Conservation (phyloP, 2,888 invertebrate species). For the Ormyrus nitidulus region DNA sequence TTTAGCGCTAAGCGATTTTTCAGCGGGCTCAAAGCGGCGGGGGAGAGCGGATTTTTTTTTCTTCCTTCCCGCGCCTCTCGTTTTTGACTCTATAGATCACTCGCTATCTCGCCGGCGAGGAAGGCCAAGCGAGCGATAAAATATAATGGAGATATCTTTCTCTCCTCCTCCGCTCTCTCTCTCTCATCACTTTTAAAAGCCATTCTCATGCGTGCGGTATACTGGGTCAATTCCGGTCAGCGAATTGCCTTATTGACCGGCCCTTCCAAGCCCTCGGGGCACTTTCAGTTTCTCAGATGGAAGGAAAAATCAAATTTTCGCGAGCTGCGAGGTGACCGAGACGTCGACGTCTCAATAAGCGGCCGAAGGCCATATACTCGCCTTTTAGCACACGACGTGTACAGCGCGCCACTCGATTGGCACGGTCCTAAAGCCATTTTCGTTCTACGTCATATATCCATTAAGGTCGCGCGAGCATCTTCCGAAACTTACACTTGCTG, state of each 20-base stretch:
- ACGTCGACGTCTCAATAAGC: conserved; percentile 63
- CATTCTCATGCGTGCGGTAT: conserved; percentile 45
- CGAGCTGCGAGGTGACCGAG: conserved; percentile 37
- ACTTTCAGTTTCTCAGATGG: conserved; percentile 73
- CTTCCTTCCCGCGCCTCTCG: background rate
- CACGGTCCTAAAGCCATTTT: conserved; percentile 43
- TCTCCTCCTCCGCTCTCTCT: conserved; percentile 1
- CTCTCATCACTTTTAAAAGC: conserved; percentile 50
- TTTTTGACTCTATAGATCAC: conserved; percentile 42
- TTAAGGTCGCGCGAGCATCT: conserved; percentile 42
- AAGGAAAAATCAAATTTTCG: conserved; percentile 72
- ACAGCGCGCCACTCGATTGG: conserved; percentile 29
- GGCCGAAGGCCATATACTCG: conserved; percentile 48
- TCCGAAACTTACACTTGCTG: conserved; percentile 22
- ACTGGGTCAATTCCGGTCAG: conserved; percentile 72
- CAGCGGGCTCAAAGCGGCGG: background rate
- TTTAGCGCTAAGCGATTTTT: conserved; percentile 45
- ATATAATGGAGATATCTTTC: conserved; percentile 44
- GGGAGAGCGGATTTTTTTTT: background rate
- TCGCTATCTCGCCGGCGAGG: conserved; percentile 24
- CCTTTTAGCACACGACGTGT: conserved; percentile 17
- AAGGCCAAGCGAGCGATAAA: conserved; percentile 46
- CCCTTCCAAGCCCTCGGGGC: conserved; percentile 62
- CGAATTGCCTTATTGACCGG: conserved; percentile 75
- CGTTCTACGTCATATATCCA: conserved; percentile 27